phyloP scores from a whole-genome alignment of 2,888 invertebrate species.

The Epirrhoe alternata region DNA sequence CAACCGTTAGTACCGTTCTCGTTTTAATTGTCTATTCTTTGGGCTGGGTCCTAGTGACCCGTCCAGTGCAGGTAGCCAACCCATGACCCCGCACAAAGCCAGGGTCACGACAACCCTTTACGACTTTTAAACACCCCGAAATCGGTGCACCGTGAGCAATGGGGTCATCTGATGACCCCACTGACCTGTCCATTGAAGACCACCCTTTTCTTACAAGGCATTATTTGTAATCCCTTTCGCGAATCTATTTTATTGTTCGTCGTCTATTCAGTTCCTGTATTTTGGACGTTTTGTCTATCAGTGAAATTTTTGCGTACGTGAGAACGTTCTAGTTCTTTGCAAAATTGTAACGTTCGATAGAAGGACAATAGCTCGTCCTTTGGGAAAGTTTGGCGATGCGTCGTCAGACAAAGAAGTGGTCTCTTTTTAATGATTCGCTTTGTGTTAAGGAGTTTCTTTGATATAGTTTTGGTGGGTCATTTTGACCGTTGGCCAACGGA shows the following conservation, averaged over 20 bases:
- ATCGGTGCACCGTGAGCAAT: conserved; percentile 82
- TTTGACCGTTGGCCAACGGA: conserved; percentile 82
- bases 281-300: conserved; percentile 73
- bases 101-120: conserved; percentile 80
- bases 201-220: conserved; percentile 81
- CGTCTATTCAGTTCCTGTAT: conserved; percentile 65
- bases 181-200: conserved; percentile 75
- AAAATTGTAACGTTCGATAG: conserved; percentile 73
- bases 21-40: conserved; percentile 79
- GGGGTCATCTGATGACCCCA: conserved; percentile 82
- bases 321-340: conserved; percentile 83
- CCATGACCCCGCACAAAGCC: conserved; percentile 71
- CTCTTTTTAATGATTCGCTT: conserved; percentile 84
- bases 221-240: conserved; percentile 86
- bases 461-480: conserved; percentile 77
- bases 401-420: conserved; percentile 79
- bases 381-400: conserved; percentile 69
- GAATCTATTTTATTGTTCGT: conserved; percentile 83
- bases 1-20: conserved; percentile 76
- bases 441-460: conserved; percentile 68
- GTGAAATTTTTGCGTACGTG: conserved; percentile 84
- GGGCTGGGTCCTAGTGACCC: conserved; percentile 69
- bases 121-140: conserved; percentile 80
- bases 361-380: conserved; percentile 52
- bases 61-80: conserved; percentile 76